Conservation (phyloP, 2,888 invertebrate genomes). For the Tineola bisselliella region DNA sequence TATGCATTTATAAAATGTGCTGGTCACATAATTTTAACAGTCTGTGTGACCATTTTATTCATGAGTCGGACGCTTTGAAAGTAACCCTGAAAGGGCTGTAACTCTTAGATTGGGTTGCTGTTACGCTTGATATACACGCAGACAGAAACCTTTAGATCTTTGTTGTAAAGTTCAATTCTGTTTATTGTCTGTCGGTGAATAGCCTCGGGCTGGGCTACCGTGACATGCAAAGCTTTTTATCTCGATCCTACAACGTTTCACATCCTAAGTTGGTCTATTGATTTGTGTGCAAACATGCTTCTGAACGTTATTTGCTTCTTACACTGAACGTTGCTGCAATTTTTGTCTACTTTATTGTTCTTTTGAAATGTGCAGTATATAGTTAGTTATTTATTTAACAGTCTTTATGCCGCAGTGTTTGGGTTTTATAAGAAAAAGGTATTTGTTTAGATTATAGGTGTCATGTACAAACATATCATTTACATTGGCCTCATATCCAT, state of each 20-base stretch:
- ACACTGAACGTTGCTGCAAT: not conserved
- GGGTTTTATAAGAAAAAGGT: too few relatives aligned
- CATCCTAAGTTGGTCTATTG: slow-evolving; percentile 3
- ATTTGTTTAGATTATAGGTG: too few relatives aligned
- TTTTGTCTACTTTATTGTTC: not conserved
- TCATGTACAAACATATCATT: too few relatives aligned
- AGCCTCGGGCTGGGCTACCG: slow-evolving; percentile 32
- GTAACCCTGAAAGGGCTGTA: not conserved
- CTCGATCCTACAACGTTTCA: slow-evolving; percentile 18
- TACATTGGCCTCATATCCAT: too few relatives aligned
- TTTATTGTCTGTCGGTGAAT: not conserved
- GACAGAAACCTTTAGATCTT: not conserved
- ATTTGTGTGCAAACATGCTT: slow-evolving; percentile 10
- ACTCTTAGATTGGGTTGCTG: not conserved
- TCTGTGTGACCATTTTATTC: not conserved
- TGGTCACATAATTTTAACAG: not conserved
- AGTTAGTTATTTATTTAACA: too few relatives aligned
- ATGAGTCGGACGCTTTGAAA: not conserved
- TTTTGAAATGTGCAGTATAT: too few relatives aligned
- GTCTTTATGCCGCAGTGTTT: too few relatives aligned
- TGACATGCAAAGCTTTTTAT: slow-evolving; percentile 24
- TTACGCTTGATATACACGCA: not conserved
- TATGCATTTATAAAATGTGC: not conserved
- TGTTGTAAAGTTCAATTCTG: not conserved
- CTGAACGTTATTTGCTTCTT: slow-evolving; percentile 2